Evolutionary conservation across 53 echinoderm and acorn worm genomes (phyloP).

Genomic region (Crossaster papposus): DNA sequence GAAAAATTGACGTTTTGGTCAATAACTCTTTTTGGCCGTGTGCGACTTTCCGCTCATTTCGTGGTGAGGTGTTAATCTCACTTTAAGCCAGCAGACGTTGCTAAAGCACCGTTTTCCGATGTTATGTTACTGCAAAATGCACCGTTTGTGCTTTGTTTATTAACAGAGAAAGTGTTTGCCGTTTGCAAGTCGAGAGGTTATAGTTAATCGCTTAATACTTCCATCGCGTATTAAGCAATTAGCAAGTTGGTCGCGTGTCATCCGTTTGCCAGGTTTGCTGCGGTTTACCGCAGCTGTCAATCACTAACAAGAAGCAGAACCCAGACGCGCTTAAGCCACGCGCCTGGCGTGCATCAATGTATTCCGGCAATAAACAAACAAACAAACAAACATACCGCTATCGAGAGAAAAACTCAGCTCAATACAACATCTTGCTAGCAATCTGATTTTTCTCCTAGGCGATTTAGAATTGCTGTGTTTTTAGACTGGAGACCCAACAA

Average conservation of each 20-base stretch:
- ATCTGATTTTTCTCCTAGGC: background rate
- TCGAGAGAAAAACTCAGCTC: background rate
- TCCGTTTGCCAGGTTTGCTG: background rate
- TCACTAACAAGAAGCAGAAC: background rate
- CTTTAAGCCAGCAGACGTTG: no score
- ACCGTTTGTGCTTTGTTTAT: no score
- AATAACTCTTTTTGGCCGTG: no score
- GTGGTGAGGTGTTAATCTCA: no score
- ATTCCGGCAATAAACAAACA: background rate
- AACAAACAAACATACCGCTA: background rate
- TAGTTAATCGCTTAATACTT: background rate
- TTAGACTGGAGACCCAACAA: no score
- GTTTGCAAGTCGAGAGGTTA: background rate
- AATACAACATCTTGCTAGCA: background rate
- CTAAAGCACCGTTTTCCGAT: no score
- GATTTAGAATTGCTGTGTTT: no score
- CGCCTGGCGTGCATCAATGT: background rate
- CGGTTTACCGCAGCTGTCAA: background rate
- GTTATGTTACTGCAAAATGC: no score
- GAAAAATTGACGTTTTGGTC: no score
- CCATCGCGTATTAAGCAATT: background rate
- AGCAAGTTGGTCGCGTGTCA: slow-evolving; percentile 3
- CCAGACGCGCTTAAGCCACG: background rate
- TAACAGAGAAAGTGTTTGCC: no score
- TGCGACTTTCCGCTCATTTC: no score